These are phyloP conservation scores for Euzophera pinguis DNA, from an alignment of 2,888 invertebrate species.

Conservation along the genomic window DNA sequence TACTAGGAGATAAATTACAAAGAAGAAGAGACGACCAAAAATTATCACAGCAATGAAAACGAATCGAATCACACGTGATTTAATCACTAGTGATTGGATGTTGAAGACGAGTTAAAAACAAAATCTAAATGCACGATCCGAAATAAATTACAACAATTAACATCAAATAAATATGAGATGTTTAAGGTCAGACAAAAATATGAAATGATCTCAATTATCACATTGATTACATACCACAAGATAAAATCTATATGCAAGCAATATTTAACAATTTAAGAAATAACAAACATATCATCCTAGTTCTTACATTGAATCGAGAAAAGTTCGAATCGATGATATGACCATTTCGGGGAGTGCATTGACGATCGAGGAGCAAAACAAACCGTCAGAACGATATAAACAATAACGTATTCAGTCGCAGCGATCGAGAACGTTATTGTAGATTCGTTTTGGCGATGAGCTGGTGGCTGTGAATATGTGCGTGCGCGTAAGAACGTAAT, in stretches of 20 bases:
- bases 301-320: constrained; percentile 11
- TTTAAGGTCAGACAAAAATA: constrained; percentile 18
- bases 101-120: constrained; percentile 17
- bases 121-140: constrained; percentile 7
- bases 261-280: constrained; percentile 10
- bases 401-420: constrained; percentile 33
- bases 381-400: constrained; percentile 38
- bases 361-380: constrained; percentile 28
- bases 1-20: neutral
- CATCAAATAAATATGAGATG: constrained; percentile 6
- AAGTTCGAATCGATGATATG: constrained; percentile 26
- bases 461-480: constrained; percentile 18
- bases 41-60: neutral
- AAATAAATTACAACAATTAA: constrained; percentile 2
- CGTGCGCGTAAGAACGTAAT: constrained; percentile 38
- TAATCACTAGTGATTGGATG: constrained; percentile 37
- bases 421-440: constrained; percentile 31
- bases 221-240: constrained; percentile 4
- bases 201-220: constrained; percentile 20
- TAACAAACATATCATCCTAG: neutral
- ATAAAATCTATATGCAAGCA: constrained; percentile 11
- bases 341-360: constrained; percentile 24
- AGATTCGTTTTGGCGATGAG: constrained; percentile 38
- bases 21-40: constrained; percentile 1
- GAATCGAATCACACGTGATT: constrained; percentile 22